Evolutionary conservation across 2,888 invertebrate species (phyloP), one percentile per base, ranked within the genome.

Genomic region (Trichogramma dendrolimi): DNA sequence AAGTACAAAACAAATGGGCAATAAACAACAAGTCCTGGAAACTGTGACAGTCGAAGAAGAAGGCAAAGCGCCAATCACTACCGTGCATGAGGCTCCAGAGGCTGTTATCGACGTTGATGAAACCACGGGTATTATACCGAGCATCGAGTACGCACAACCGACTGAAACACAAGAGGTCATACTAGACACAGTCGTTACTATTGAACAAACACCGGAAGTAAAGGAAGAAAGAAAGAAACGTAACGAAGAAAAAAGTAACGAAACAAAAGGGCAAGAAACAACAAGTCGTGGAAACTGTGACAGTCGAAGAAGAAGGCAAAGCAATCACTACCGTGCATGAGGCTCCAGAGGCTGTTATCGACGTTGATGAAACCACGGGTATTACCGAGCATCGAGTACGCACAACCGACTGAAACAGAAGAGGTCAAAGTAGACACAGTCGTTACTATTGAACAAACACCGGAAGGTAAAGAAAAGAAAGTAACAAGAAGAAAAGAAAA

Each of bases 1-100:
- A 1, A 77, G 80, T 2, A 78, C 81, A 4, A 83, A 79, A 67
- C 80, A 80, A 56, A 79, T 78, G 57, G 83, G 80, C 1, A 62
- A 65, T 10, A 44, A 63, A 52, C 77, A 47, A 78, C 79, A 39
- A 78, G 70, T 80, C 7, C 73, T 81, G 38, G 80, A 80, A 72
- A 80, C 81, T 56, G 69, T 78, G 2, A 80, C 80, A 64, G 71
- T 77, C 41, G 67, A 78, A 51, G 73, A 74, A 51, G 81, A 80
- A 49, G 78, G 74, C 8, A 77, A 80, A 61, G 75, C 81, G 69
- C 79, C 81, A 40, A 67, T 80, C 49, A 76, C 77, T 61, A 77
- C 79, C 66, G 77, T 83, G n/a, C 74, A 74, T 40, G 75, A 82
- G 4, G 75, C 74, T 42, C 77, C 80, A 42, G 66, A 71, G 4